Base-by-base conservation (phyloP, 2,113 vertebrate genomes). In the Rissa tridactyla region DNA sequence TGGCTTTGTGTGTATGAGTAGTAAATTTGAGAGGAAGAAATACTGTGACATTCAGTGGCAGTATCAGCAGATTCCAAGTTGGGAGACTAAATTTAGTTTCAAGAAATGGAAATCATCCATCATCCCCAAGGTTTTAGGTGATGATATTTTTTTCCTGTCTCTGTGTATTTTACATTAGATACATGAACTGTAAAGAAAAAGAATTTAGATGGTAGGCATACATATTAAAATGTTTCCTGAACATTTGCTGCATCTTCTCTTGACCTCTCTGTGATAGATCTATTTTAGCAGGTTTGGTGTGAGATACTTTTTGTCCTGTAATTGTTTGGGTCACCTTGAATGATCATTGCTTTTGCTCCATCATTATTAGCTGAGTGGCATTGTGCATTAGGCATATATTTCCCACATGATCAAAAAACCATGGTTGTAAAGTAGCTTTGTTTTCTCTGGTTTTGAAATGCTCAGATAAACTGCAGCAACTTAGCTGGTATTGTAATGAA, bases 21-120 rank as follows among this genome's bases (percentile, higher is more conserved):
- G 22, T 65, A 93, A 76, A 90, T 75, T 13, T 70, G 44, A 64
- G 44, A 75, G 61, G 76, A 82, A 64, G 47, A 93, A 87, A 40
- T 2, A 0, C 27, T 76, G 11, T 47, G 36, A 22, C 1, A 1
- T 94, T 84, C 38, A 20, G 2, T 64, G 29, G 11, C n/a, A 81
- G 36, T 15, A 83, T n/a, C 46, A 66, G 22, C 42, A 89, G 61
- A 78, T 94, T 94, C 20, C 25, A 71, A 55, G 29, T 25, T 68
- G 12, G 21, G 30, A 61, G 10, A 26, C 57, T 58, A 79, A 79
- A 76, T 90, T 82, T 69, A 60, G 51, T 55, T 95, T 81, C 55
- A 71, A 60, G 40, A 92, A 78, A 64, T 89, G 29, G 52, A 84
- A 94, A 85, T 71, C 8, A 60, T 75, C 47, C 32, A 78, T 81